These are phyloP conservation scores for Drosophila mayaguana DNA, from an alignment of 2,888 invertebrate species.

Conservation along the genomic window DNA sequence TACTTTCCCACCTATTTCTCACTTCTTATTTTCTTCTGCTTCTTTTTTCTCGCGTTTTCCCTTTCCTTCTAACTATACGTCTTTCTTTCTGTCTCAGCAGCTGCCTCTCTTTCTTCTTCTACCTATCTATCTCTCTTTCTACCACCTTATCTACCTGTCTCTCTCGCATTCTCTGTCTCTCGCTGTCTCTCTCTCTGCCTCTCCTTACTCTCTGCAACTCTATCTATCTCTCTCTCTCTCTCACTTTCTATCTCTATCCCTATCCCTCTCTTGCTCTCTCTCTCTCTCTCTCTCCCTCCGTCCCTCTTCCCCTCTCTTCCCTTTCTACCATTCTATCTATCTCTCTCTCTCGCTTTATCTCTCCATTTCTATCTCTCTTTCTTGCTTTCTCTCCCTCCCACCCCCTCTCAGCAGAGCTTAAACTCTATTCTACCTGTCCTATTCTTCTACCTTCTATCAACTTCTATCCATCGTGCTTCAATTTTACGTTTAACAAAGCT, in stretches of 20 bases:
- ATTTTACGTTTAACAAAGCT: no score
- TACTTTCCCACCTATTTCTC: background rate
- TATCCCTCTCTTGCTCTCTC: background rate
- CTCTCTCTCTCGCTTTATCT: background rate
- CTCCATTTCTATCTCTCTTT: background rate
- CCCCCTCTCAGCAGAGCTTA: no score
- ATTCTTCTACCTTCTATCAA: no score
- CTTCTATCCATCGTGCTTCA: no score
- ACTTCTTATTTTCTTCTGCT: background rate
- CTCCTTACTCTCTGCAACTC: no score
- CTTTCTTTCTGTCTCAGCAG: background rate
- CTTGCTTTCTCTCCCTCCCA: no score
- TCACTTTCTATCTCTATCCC: accelerated
- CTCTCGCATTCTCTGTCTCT: no score
- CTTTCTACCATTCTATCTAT: no score
- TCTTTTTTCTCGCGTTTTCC: background rate
- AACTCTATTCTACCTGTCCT: no score
- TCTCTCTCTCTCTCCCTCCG: background rate
- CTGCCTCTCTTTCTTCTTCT: no score
- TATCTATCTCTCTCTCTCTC: background rate
- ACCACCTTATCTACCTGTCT: no score
- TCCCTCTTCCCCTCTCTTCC: no score
- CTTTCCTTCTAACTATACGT: background rate
- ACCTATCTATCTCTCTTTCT: background rate
- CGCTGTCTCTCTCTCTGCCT: background rate